Conservation (phyloP, 2,888 invertebrate species). For the Cheilosia vernalis region DNA sequence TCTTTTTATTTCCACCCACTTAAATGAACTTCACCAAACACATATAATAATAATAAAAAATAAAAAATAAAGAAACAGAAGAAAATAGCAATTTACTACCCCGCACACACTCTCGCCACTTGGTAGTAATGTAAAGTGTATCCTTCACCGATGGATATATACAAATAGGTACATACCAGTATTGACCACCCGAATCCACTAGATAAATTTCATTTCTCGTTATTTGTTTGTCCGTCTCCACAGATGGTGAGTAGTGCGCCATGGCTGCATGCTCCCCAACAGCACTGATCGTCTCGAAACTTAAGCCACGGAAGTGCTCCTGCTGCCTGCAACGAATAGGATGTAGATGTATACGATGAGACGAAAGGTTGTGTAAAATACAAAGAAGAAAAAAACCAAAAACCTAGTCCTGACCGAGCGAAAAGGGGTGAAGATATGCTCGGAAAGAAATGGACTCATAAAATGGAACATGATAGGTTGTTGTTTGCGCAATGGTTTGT, state of each 20-base stretch:
- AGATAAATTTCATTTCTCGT: conserved; percentile 90
- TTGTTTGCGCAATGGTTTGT: conserved; percentile 56
- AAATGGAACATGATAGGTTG: conserved; percentile 59
- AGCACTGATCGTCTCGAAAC: conserved; percentile 94
- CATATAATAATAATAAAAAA: conserved; percentile 4
- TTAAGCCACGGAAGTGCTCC: conserved; percentile 89
- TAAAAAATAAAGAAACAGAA: conserved; percentile 1
- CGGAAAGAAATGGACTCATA: conserved; percentile 52
- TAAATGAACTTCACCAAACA: conserved; percentile 9
- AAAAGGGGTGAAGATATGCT: conserved; percentile 51
- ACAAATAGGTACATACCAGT: conserved; percentile 84
- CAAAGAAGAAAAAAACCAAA: conserved; percentile 26
- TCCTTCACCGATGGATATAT: neutral
- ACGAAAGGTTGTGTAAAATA: conserved; percentile 55
- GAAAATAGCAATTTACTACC: conserved; percentile 31
- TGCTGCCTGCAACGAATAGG: conserved; percentile 85
- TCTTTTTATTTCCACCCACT: conserved; percentile 38
- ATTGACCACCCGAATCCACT: conserved; percentile 94
- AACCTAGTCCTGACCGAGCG: conserved; percentile 9
- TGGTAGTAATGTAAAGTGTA: conserved; percentile 3
- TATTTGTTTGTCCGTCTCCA: conserved; percentile 86
- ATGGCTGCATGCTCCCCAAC: conserved; percentile 94
- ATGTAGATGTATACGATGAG: conserved; percentile 33
- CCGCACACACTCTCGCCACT: neutral
- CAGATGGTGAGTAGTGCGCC: conserved; percentile 91